Evolutionary conservation across 1,140 invertebrate genomes (phyloP).

Genomic region (Drosophila burlai): DNA sequence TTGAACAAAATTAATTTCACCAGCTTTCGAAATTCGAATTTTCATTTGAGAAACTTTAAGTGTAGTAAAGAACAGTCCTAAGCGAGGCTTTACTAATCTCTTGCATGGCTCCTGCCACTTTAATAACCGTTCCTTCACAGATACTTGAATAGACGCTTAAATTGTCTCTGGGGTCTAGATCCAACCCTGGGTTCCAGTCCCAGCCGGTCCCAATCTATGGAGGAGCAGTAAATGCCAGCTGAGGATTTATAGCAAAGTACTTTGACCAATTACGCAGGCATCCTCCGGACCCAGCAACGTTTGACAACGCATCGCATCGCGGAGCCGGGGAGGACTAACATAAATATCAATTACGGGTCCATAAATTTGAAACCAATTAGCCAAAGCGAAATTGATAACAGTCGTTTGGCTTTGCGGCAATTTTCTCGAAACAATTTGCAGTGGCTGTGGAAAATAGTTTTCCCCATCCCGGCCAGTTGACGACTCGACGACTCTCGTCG

Average conservation of each 20-base stretch:
- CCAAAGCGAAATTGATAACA: conserved; percentile 83
- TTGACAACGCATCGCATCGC: conserved; percentile 62
- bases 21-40: conserved; percentile 7
- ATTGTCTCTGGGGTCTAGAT: conserved; percentile 30
- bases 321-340: conserved; percentile 58
- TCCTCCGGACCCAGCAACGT: conserved; percentile 34
- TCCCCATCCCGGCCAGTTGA: conserved; percentile 29
- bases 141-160: conserved; percentile 37
- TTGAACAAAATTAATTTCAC: conserved; percentile 23
- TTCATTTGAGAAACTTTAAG: too few relatives aligned
- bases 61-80: neutral
- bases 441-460: conserved; percentile 48
- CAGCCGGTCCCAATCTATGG: conserved; percentile 30
- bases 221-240: conserved; percentile 47
- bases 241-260: conserved; percentile 78
- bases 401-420: conserved; percentile 60
- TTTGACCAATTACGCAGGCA: conserved; percentile 77
- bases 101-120: conserved; percentile 26
- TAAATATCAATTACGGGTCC: conserved; percentile 84
- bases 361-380: conserved; percentile 85
- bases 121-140: conserved; percentile 47
- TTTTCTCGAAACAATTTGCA: conserved; percentile 63
- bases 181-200: neutral
- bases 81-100: conserved; percentile 19
- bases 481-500: conserved; percentile 43